These are phyloP conservation scores for Nyctereutes procyonoides DNA, from an alignment of 2,113 vertebrate species.

Conservation along the genomic window DNA sequence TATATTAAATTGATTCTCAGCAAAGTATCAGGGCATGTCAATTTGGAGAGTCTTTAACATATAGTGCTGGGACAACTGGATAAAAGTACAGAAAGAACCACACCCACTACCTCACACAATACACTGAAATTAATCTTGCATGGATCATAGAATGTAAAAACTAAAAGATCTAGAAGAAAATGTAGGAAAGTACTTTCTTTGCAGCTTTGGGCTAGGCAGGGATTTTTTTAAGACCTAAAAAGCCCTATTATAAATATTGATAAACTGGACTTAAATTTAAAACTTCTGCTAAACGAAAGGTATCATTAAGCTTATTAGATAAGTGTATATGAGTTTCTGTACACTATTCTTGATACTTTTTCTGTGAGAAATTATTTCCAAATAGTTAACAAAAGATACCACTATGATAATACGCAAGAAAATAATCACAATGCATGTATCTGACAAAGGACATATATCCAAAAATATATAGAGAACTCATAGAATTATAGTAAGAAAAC, in stretches of 20 bases:
- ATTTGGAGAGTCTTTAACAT: conserved; percentile 28
- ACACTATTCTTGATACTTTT: neutral
- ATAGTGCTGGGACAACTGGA: neutral
- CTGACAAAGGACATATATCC: neutral
- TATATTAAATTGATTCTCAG: neutral
- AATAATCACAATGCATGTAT: neutral
- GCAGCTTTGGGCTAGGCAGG: neutral
- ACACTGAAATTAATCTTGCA: neutral
- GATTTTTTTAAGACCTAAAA: neutral
- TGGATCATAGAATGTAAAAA: neutral
- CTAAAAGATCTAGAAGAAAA: conserved; percentile 7
- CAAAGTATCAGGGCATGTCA: neutral
- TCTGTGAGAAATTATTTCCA: conserved; percentile 33
- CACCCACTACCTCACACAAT: neutral
- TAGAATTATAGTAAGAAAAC: neutral
- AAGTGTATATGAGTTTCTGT: conserved; percentile 12
- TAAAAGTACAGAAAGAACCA: conserved; percentile 4
- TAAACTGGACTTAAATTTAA: conserved; percentile 14
- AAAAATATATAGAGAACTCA: conserved; percentile 4
- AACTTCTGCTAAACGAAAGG: neutral
- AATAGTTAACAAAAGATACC: neutral
- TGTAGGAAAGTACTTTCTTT: neutral
- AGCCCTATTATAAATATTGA: neutral
- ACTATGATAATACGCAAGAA: neutral
- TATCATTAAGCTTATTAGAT: neutral